Evolutionary conservation across 2,888 invertebrate species (phyloP).

Genomic region (Steinernema carpocapsae): DNA sequence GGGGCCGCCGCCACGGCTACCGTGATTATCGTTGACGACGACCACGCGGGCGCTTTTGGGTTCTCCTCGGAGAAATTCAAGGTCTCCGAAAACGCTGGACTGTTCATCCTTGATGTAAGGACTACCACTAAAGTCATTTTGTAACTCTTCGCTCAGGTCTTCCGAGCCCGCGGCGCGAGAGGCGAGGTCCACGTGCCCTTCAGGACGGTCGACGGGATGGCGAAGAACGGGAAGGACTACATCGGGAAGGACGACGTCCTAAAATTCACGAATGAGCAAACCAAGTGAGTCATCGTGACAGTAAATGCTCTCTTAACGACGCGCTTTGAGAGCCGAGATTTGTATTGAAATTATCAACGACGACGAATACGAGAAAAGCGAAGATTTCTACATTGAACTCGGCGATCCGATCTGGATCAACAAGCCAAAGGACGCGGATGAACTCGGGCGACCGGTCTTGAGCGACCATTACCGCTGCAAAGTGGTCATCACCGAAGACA

Average conservation of each 20-base stretch:
- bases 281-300: slow-evolving; percentile 81
- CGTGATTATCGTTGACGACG: slow-evolving; percentile 96
- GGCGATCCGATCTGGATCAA: slow-evolving; percentile 79
- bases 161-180: slow-evolving; percentile 80
- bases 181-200: slow-evolving; percentile 87
- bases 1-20: slow-evolving; percentile 88
- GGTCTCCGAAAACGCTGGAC: slow-evolving; percentile 76
- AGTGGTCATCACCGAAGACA: slow-evolving; percentile 92
- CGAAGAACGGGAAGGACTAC: slow-evolving; percentile 81
- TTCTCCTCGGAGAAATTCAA: slow-evolving; percentile 78
- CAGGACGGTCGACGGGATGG: slow-evolving; percentile 87
- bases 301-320: too few species aligned
- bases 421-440: slow-evolving; percentile 71
- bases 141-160: slow-evolving; percentile 22
- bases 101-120: slow-evolving; percentile 46
- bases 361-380: slow-evolving; percentile 96
- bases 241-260: slow-evolving; percentile 80
- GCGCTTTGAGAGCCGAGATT: slow-evolving; percentile 81
- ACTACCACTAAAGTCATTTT: not conserved
- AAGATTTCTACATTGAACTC: slow-evolving; percentile 87
- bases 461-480: slow-evolving; percentile 85
- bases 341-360: slow-evolving; percentile 87
- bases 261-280: slow-evolving; percentile 94
- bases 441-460: slow-evolving; percentile 81
- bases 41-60: slow-evolving; percentile 95